phyloP scores from a whole-genome alignment of 53 echinoderm and acorn worm species.

The Echinarachnius parma region DNA sequence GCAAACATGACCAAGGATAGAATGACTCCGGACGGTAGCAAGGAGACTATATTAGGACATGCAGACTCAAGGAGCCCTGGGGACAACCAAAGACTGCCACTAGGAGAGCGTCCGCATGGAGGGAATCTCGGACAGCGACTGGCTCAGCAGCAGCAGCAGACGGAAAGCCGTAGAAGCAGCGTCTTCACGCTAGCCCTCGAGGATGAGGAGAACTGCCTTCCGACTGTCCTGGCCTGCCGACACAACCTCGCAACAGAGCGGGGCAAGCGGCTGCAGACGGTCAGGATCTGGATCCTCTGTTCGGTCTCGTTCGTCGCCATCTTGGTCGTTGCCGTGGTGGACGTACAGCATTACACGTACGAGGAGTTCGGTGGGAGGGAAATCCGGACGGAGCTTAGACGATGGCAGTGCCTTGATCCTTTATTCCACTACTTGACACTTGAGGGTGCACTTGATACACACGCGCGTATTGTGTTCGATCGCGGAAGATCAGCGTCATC shows the following conservation, averaged over 20 bases:
- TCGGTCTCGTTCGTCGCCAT: slow-evolving; percentile 49
- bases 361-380: slow-evolving; percentile 34
- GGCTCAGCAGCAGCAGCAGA: no score
- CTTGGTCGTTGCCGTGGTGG: slow-evolving; percentile 40
- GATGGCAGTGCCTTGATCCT: slow-evolving; percentile 33
- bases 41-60: no score
- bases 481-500: no score
- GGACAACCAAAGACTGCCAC: no score
- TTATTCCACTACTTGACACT: slow-evolving; percentile 35
- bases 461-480: background rate
- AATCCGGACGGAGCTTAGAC: slow-evolving; percentile 9
- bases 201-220: slow-evolving; percentile 13
- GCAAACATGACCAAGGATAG: no score
- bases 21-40: no score
- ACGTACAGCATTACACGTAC: slow-evolving; percentile 62
- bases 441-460: slow-evolving; percentile 40
- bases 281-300: slow-evolving; percentile 56
- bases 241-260: slow-evolving; percentile 60
- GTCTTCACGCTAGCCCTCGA: slow-evolving; percentile 46
- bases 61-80: no score
- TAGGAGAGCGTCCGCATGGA: no score
- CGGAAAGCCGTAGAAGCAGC: slow-evolving; percentile 52
- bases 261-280: slow-evolving; percentile 55
- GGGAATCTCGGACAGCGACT: no score
- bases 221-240: slow-evolving; percentile 38